Conservation (phyloP, 2,113 vertebrate species). For the Chloropsis hardwickii region DNA sequence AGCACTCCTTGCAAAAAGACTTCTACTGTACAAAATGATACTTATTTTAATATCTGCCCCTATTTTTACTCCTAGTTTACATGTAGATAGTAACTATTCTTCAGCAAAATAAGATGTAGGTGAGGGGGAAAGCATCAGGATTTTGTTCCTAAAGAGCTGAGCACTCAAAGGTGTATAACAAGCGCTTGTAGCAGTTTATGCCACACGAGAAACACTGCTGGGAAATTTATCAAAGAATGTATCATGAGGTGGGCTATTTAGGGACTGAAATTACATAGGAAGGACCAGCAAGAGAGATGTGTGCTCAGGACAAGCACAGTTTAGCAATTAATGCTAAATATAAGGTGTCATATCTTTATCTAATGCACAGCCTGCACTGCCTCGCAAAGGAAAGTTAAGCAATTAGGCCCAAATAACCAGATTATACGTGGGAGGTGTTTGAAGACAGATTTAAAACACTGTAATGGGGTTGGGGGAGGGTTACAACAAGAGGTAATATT, state of each 20-base stretch:
- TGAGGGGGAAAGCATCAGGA: not conserved
- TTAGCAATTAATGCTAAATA: slow-evolving; percentile 68
- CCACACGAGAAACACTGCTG: not conserved
- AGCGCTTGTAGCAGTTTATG: slow-evolving; percentile 38
- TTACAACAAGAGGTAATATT: slow-evolving; percentile 22
- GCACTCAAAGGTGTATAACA: slow-evolving; percentile 1
- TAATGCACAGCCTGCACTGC: slow-evolving; percentile 14
- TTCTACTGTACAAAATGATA: not conserved
- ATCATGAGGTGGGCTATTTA: slow-evolving; percentile 60
- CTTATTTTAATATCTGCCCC: not conserved
- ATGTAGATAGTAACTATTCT: not conserved
- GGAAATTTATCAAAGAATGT: slow-evolving; percentile 49
- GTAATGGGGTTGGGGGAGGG: slow-evolving; percentile 14
- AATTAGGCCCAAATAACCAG: slow-evolving; percentile 46
- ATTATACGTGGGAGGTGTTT: slow-evolving; percentile 36
- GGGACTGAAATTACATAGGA: slow-evolving; percentile 64
- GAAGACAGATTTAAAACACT: slow-evolving; percentile 17
- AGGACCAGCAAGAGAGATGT: slow-evolving; percentile 8
- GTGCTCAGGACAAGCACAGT: slow-evolving; percentile 9
- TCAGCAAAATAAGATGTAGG: not conserved
- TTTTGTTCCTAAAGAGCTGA: not conserved
- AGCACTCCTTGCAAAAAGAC: not conserved
- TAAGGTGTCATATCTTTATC: slow-evolving; percentile 60
- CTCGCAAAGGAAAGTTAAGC: slow-evolving; percentile 32
- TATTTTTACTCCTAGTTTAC: not conserved